Base-by-base conservation (phyloP, 2,888 invertebrate genomes). In the Sycophila texana region DNA sequence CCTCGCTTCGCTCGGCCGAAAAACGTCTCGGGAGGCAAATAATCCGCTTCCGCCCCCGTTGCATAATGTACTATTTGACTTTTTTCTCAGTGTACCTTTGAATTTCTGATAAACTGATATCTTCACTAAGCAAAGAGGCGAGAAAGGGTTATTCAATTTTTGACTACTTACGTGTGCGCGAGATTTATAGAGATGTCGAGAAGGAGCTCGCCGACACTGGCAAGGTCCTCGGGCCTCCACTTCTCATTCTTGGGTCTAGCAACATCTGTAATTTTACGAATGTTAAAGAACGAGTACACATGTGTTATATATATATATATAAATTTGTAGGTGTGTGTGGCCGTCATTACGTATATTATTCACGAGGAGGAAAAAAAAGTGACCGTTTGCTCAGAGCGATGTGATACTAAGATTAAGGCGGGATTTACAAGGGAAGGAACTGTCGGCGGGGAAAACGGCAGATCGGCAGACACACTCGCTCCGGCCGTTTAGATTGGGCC, bases 201-300 rank as follows among this genome's bases (percentile, higher is more conserved):
- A 60, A 97, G 92, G 53, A 97, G 92, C 91, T 97, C 97, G 53
- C 97, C 97, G 66, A 97, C 95, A 49, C 96, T 95, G 55, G 96
- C 96, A 84, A 96, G 93, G 87, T 97, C 95, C 90, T 96, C 96
- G 0, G 96, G 93, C 87, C 95, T 95, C 95, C 96, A 97, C 30
- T 85, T 83, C 84, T 96, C 95, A 20, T 94, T 94, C 87, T 95
- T 94, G 0, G 97, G 96, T 86, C 94, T 94, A 14, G 95, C 93
- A 47, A 97, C 95, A 90, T 95, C 97, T 97, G 91, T n/a, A 91
- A 83, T 66, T 74, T 71, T 22, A 51, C 51, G 47, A 22, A 10
- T 7, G 39, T 39, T 39, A 39, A 39, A 39, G 10, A 10, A 7
- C 39, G 39, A 10, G 39, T 10, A 10, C 20, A 18, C 26, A 49